Evolutionary conservation across 2,888 invertebrate genomes (phyloP).

Genomic region (Homarus gammarus): DNA sequence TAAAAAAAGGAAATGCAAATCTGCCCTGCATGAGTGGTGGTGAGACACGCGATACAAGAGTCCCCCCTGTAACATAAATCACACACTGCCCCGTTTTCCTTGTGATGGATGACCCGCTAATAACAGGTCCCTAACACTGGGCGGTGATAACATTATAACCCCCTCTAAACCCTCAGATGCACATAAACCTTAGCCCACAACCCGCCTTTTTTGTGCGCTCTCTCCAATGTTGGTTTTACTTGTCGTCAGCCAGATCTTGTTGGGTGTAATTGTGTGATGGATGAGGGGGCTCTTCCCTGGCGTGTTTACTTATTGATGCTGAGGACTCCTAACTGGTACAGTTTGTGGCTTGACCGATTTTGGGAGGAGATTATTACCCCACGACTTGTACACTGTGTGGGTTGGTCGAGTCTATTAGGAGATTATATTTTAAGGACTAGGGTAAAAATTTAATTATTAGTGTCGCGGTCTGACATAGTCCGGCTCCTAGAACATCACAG

Average conservation of each 20-base stretch:
- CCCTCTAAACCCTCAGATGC: constrained; percentile 41
- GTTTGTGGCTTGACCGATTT: too few relatives aligned
- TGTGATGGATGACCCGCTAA: constrained; percentile 51
- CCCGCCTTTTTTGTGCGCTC: background rate
- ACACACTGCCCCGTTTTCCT: constrained; percentile 39
- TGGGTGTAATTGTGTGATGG: constrained; percentile 3
- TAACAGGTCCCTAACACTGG: constrained; percentile 38
- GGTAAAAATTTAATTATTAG: too few relatives aligned
- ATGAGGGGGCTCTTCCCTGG: background rate
- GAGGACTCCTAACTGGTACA: too few relatives aligned
- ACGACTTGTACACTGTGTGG: too few relatives aligned
- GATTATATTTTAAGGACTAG: too few relatives aligned
- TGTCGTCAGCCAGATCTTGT: constrained; percentile 4
- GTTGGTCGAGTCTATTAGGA: too few relatives aligned
- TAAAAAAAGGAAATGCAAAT: constrained; percentile 26
- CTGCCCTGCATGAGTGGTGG: background rate
- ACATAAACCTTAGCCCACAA: constrained; percentile 35
- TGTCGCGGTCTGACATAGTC: too few relatives aligned
- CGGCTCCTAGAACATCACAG: too few relatives aligned
- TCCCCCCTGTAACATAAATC: constrained; percentile 46
- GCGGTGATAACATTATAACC: constrained; percentile 53
- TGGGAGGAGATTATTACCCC: too few relatives aligned
- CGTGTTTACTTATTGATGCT: constrained; percentile 7
- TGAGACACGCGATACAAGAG: constrained; percentile 28
- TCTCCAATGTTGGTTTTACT: constrained; percentile 23